Evolutionary conservation across 2,113 vertebrate species (phyloP), one percentile per base, ranked within the genome.

Genomic region (Megaceryle torquata): DNA sequence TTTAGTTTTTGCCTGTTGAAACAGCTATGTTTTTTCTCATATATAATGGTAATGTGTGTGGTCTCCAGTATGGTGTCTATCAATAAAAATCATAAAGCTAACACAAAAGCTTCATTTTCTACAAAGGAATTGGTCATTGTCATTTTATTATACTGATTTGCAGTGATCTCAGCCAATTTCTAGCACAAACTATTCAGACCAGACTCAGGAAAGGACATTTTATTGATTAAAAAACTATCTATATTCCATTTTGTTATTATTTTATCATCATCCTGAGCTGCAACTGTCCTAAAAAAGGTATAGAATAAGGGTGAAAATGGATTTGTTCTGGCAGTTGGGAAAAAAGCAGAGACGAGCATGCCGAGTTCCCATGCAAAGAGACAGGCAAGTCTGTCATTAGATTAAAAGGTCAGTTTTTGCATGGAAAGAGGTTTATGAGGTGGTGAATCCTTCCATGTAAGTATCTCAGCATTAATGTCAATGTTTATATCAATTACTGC

Each of bases 381-480:
- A 51, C 22, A 65, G 53, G 44, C 46, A 75, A n/a, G 26, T 15
- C 67, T 76, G 51, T 82, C 60, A 75, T 93, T 92, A 95, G 44
- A 57, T 82, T 84, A 64, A 96, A 96, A 96, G 90, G 93, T 95
- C 95, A 96, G 28, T 22, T 96, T 94, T 95, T 93, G 82, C 92
- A 94, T 93, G 71, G 88, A 87, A 92, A 88, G 86, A 84, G 88
- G 90, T 96, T 96, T 94, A 92, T 86, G 88, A 94, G 88, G 72
- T 90, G 72, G 68, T 84, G 76, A 95, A 86, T 93, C 79, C 76
- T 88, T 93, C 72, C 51, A 29, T 75, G 44, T 81, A 82, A 92
- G 61, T 95, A 88, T 92, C 86, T 93, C 76, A 76, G 50, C 88
- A 81, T 95, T 94, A 96, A 93, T 90, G 89, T 88, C 83, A 88